Evolutionary conservation across 37 sponge, comb jelly and placozoan genomes (phyloP).

Genomic region (Halichondria panicea): DNA sequence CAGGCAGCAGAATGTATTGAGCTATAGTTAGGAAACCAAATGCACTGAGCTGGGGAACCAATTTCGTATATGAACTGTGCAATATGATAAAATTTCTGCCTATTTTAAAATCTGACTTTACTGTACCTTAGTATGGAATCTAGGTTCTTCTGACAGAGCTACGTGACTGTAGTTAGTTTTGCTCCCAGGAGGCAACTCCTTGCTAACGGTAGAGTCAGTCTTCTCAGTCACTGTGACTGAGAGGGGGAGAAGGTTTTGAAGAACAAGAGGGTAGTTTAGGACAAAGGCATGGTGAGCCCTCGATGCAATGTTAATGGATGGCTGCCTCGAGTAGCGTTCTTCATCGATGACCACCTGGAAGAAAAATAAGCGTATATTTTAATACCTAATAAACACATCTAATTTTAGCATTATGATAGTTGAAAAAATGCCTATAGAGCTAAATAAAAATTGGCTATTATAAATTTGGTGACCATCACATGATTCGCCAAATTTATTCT

Average conservation of each 20-base stretch:
- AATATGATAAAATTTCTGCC: background rate
- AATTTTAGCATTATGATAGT: background rate
- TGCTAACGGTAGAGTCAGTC: background rate
- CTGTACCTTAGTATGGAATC: conserved; percentile 6
- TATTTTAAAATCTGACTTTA: no score
- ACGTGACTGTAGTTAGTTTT: conserved; percentile 2
- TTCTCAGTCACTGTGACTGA: conserved; percentile 3
- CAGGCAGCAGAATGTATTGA: no score
- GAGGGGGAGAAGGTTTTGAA: conserved; percentile 67
- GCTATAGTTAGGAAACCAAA: no score
- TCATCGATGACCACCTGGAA: conserved; percentile 1
- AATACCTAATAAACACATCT: background rate
- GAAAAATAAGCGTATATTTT: no score
- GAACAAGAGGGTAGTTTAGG: conserved; percentile 49
- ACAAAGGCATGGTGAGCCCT: conserved; percentile 45
- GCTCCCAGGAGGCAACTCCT: background rate
- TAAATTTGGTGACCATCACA: no score
- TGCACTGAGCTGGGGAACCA: no score
- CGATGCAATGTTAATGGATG: background rate
- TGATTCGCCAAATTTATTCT: no score
- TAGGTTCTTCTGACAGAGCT: background rate
- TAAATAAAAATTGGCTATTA: background rate
- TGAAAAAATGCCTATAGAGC: background rate
- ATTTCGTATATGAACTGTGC: no score
- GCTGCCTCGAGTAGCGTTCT: conserved; percentile 4